phyloP scores from a whole-genome alignment of 2,113 vertebrate genomes.

The Anseranas semipalmata region DNA sequence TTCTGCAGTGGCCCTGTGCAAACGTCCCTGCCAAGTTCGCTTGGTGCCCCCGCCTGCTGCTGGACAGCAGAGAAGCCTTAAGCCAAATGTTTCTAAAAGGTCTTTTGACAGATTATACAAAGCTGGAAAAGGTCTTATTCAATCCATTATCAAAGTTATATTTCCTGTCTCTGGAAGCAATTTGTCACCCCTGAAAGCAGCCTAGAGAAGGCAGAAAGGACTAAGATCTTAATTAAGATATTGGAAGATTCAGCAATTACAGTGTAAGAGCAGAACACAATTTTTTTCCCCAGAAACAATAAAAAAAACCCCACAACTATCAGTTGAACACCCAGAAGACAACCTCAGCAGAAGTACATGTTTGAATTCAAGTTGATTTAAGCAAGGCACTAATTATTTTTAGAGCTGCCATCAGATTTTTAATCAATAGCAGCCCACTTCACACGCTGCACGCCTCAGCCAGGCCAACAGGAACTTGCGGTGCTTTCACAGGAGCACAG shows the following conservation, averaged over 20 bases:
- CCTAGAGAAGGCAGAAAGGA: background rate
- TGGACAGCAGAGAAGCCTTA: background rate
- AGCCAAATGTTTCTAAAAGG: background rate
- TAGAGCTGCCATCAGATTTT: background rate
- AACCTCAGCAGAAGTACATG: background rate
- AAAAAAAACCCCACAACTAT: no score
- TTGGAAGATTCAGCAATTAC: background rate
- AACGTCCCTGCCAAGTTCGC: background rate
- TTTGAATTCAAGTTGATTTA: background rate
- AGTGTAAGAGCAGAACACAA: background rate
- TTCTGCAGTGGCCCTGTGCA: background rate
- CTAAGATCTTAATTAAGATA: background rate
- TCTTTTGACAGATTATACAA: background rate
- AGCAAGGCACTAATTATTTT: background rate
- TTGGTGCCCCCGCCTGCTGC: background rate
- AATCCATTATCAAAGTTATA: background rate
- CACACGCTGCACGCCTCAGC: background rate
- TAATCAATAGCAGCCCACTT: background rate
- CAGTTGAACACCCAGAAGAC: background rate
- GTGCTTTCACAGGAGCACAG: rapidly evolving
- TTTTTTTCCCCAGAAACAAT: background rate
- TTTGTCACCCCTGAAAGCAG: background rate
- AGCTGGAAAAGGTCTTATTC: background rate
- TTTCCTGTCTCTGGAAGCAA: background rate
- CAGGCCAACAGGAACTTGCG: background rate